Percentiles rank a stretch among this genome's conserved stretches.
Conservation (phyloP, 2,113 vertebrate species). For the Opisthocomus hoazin region DNA sequence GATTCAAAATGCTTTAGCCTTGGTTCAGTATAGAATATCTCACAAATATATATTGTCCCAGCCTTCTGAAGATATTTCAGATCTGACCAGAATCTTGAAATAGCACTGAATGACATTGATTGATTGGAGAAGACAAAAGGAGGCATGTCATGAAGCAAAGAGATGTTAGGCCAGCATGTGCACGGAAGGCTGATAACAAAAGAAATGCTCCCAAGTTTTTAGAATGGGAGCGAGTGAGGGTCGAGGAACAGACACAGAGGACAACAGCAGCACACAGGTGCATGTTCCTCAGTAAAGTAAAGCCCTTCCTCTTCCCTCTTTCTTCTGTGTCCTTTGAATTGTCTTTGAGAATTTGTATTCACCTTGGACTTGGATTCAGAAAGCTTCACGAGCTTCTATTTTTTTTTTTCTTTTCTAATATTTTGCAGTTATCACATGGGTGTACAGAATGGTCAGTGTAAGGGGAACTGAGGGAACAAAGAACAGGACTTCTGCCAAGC, state of each 20-base stretch:
- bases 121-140: background rate
- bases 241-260: background rate
- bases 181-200: background rate
- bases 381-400: background rate
- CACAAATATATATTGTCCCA: background rate
- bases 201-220: background rate
- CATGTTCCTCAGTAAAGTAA: background rate
- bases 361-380: background rate
- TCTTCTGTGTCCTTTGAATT: background rate
- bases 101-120: background rate
- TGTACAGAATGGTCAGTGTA: background rate
- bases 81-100: background rate
- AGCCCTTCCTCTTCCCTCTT: background rate
- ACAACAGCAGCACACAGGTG: background rate
- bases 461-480: background rate
- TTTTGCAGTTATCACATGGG: background rate
- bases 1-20: background rate
- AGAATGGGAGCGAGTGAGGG: background rate
- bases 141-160: background rate
- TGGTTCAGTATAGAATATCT: background rate
- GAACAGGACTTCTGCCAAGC: background rate
- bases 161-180: background rate
- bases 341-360: background rate
- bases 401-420: background rate
- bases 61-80: background rate